These are phyloP conservation scores for Lypha dubia DNA, from an alignment of 2,888 invertebrate genomes.

Conservation along the genomic window DNA sequence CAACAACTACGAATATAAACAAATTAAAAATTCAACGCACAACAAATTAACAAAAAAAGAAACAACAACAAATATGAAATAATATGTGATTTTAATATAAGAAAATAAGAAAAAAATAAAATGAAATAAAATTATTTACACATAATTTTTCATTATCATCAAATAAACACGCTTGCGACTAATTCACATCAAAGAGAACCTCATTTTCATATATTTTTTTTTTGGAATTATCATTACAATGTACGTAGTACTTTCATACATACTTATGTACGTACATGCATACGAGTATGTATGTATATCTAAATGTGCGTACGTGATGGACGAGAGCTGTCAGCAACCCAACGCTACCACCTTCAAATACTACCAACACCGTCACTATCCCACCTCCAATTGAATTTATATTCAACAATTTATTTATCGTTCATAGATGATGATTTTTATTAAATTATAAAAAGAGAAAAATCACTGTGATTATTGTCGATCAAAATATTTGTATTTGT, in stretches of 20 bases:
- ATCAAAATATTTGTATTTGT: background rate
- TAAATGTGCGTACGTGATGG: constrained; percentile 29
- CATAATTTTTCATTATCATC: constrained; percentile 63
- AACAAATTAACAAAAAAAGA: constrained; percentile 65
- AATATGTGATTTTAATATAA: constrained; percentile 50
- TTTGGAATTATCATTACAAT: constrained; percentile 12
- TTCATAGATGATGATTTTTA: constrained; percentile 40
- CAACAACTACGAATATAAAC: constrained; percentile 5
- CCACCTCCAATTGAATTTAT: constrained; percentile 32
- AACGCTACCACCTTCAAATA: background rate
- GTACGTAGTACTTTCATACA: no score
- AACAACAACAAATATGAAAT: background rate
- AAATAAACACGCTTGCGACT: constrained; percentile 70
- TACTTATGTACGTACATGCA: background rate
- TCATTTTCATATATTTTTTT: constrained; percentile 65
- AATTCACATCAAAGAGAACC: constrained; percentile 69
- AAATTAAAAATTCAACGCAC: constrained; percentile 71
- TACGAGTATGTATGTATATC: background rate
- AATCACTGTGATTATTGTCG: background rate
- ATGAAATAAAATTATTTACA: constrained; percentile 42
- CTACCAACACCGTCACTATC: background rate
- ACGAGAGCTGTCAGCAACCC: constrained; percentile 55
- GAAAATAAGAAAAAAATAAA: constrained; percentile 31
- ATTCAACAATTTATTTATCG: constrained; percentile 51
- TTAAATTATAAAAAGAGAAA: constrained; percentile 15